phyloP scores from a whole-genome alignment of 1,140 invertebrate genomes.

The Sipha flava region DNA sequence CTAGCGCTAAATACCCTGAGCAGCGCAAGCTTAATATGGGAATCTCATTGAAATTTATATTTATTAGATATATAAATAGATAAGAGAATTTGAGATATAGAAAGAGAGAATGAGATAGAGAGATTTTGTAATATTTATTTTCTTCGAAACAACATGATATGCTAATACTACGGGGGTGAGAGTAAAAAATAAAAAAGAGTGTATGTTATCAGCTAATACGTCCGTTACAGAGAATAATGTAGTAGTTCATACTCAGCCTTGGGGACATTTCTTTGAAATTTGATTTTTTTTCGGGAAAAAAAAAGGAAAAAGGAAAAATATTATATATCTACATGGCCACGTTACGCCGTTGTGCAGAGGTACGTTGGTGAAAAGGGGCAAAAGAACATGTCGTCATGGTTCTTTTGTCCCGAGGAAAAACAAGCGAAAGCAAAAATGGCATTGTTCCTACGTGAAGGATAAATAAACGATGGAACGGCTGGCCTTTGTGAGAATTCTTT shows the following conservation, averaged over 20 bases:
- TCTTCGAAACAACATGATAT: background rate
- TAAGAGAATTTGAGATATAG: too few relatives aligned
- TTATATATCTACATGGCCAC: background rate
- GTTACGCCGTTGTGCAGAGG: background rate
- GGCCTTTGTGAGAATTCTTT: background rate
- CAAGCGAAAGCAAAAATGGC: background rate
- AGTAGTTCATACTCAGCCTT: too few relatives aligned
- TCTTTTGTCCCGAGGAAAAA: background rate
- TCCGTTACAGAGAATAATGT: background rate
- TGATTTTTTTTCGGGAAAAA: too few relatives aligned
- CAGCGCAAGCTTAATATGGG: too few relatives aligned
- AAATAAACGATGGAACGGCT: background rate
- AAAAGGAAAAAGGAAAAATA: background rate
- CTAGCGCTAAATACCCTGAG: background rate
- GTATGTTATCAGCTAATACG: background rate
- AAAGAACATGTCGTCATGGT: background rate
- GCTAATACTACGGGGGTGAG: background rate
- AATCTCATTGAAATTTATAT: too few relatives aligned
- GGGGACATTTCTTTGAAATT: too few relatives aligned
- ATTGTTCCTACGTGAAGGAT: background rate
- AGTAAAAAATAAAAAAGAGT: too few relatives aligned
- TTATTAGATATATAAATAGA: too few relatives aligned
- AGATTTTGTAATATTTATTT: background rate
- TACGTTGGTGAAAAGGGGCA: background rate
- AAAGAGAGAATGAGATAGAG: too few relatives aligned